Evolutionary conservation across 2,797 vertebrate genomes (phyloP), one percentile per base, ranked within the genome.

Genomic region (Hapalemur alaotrensis): DNA sequence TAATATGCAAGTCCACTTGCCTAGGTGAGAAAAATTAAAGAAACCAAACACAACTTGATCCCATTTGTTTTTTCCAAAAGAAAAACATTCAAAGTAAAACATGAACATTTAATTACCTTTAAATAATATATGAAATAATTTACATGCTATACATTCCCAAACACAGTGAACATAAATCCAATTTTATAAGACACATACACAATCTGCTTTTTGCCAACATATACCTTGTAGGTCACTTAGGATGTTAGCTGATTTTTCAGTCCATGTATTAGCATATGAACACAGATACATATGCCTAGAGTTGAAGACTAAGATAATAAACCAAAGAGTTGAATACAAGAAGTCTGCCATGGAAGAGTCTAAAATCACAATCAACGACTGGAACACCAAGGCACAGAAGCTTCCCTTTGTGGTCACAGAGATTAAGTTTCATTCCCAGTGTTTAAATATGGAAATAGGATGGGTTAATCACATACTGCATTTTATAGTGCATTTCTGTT

Each of bases 361-460:
- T 38, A 94, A 91, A 97, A 97, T 23, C n/a, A 96, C 82, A 95
- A 41, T 73, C 57, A 69, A 93, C 30, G 63, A 91, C 95, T 76
- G 43, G 87, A 95, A 97, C 93, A 97, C 96, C 96, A 98, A 98
- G 98, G 98, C 97, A 98, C 97, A 92, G 78, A 97, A 96, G 28
- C 67, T 93, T 97, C 84, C 93, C 91, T 83, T 89, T 97, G 88
- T 83, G 94, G 97, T 97, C 95, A 98, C 95, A 96, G 91, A 96
- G 80, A 88, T 67, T 76, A 93, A 41, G 70, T 86, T 95, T 75
- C 94, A 78, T 70, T 91, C 89, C 65, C 89, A 94, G 96, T 69
- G 89, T 54, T 57, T 96, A 84, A 41, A 95, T 35, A 91, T 41
- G 89, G 82, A 96, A 63, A 86, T 2, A 94, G 46, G 57, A 89